These are phyloP conservation scores for Hypothenemus hampei DNA, from an alignment of 1,140 invertebrate species.

Conservation along the genomic window DNA sequence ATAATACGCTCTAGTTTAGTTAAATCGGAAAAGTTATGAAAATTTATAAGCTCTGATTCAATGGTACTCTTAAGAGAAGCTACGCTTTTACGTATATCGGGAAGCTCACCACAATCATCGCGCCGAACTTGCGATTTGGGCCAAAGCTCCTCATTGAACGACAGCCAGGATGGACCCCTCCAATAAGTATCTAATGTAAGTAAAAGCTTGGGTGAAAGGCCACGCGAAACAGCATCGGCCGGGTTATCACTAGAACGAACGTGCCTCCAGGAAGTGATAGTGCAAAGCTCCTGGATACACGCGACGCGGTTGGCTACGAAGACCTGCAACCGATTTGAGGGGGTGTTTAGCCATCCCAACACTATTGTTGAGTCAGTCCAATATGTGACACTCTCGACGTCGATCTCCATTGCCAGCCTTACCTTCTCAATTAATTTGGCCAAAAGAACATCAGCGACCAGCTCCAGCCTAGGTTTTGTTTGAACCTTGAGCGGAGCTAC, in stretches of 20 bases:
- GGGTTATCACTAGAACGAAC: slow-evolving; percentile 38
- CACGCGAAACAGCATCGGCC: slow-evolving; percentile 29
- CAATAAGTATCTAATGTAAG: not conserved
- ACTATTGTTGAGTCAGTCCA: slow-evolving; percentile 29
- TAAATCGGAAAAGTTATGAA: not conserved
- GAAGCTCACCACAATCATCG: no score
- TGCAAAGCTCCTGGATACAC: slow-evolving; percentile 31
- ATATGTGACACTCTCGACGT: not conserved
- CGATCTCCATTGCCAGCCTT: not conserved
- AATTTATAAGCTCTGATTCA: not conserved
- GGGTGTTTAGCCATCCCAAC: slow-evolving; percentile 35
- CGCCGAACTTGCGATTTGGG: not conserved
- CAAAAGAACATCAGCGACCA: slow-evolving; percentile 25
- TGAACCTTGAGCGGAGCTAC: slow-evolving; percentile 35
- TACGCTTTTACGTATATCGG: no score
- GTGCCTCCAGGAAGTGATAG: slow-evolving; percentile 33
- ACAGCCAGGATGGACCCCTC: slow-evolving; percentile 5
- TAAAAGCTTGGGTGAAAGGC: slow-evolving; percentile 2
- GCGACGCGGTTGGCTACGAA: slow-evolving; percentile 38
- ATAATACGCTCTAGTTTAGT: not conserved
- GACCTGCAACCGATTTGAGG: slow-evolving; percentile 33
- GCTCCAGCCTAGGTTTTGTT: slow-evolving; percentile 33
- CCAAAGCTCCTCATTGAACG: not conserved
- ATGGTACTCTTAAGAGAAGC: no score
- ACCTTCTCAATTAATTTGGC: not conserved